phyloP scores from a whole-genome alignment of 2,888 invertebrate species.

The Erebia palarica region DNA sequence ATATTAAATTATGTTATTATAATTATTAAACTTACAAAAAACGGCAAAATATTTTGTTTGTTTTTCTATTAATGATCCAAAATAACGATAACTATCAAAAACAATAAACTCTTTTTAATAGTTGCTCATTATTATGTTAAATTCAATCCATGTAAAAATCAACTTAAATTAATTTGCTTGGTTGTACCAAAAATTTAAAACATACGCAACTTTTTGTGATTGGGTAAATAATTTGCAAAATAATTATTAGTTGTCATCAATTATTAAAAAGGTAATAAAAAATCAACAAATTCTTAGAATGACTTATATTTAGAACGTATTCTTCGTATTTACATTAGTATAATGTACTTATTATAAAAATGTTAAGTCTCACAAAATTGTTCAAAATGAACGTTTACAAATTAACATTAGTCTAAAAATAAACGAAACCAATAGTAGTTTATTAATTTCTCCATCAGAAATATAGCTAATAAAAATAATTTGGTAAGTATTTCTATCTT shows the following conservation, averaged over 20 bases:
- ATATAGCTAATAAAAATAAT: not conserved
- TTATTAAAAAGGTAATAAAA: constrained; percentile 19
- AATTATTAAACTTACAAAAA: too few relatives aligned
- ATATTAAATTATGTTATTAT: not conserved
- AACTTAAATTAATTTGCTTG: constrained; percentile 40
- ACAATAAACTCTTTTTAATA: not conserved
- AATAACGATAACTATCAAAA: not conserved
- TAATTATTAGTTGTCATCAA: constrained; percentile 7
- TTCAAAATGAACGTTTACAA: constrained; percentile 23
- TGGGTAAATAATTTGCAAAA: constrained; percentile 14
- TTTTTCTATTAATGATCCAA: not conserved
- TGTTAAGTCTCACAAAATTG: constrained; percentile 49
- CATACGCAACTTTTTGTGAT: not conserved
- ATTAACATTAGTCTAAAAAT: constrained; percentile 15
- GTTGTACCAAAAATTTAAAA: constrained; percentile 27
- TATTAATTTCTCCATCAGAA: constrained; percentile 3
- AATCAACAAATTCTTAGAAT: constrained; percentile 20
- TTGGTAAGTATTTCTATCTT: too few relatives aligned
- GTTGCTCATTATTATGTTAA: not conserved
- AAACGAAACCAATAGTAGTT: not conserved
- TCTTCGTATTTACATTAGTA: constrained; percentile 57
- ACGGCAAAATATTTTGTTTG: too few relatives aligned
- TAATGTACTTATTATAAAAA: constrained; percentile 40
- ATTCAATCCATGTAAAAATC: constrained; percentile 30
- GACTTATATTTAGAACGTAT: constrained; percentile 22